Evolutionary conservation across 53 echinoderm and acorn worm genomes (phyloP).

Genomic region (Crossaster papposus): DNA sequence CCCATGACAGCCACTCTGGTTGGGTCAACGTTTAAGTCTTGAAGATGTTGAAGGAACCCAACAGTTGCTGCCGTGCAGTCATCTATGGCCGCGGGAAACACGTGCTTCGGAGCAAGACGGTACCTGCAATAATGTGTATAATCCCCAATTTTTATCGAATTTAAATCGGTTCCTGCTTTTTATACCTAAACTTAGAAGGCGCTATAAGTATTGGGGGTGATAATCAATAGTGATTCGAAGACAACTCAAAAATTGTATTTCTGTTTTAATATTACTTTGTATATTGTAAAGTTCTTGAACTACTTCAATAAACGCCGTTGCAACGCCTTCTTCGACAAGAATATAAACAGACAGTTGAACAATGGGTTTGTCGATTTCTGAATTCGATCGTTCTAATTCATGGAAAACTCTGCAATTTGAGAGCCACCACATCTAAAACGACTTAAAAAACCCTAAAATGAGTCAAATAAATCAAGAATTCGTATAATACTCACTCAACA

Average conservation of each 20-base stretch:
- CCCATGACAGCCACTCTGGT: slow-evolving; percentile 77
- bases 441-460: neutral
- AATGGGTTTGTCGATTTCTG: too few relatives aligned
- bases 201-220: too few relatives aligned
- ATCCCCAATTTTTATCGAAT: neutral
- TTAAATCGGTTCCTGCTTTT: neutral
- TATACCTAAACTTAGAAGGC: too few relatives aligned
- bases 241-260: too few relatives aligned
- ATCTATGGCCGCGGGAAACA: slow-evolving; percentile 83
- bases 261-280: too few relatives aligned
- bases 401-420: neutral
- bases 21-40: slow-evolving; percentile 73
- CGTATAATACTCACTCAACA: slow-evolving; percentile 65
- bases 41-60: slow-evolving; percentile 71
- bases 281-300: too few relatives aligned
- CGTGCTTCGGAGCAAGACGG: slow-evolving; percentile 74
- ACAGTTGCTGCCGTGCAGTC: slow-evolving; percentile 77
- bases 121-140: slow-evolving; percentile 61
- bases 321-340: too few relatives aligned
- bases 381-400: neutral
- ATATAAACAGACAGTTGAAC: too few relatives aligned
- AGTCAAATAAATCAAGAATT: neutral
- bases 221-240: too few relatives aligned
- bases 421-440: neutral
- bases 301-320: too few relatives aligned